Conservation (phyloP, 2,113 vertebrate genomes). For the Columba janthina region DNA sequence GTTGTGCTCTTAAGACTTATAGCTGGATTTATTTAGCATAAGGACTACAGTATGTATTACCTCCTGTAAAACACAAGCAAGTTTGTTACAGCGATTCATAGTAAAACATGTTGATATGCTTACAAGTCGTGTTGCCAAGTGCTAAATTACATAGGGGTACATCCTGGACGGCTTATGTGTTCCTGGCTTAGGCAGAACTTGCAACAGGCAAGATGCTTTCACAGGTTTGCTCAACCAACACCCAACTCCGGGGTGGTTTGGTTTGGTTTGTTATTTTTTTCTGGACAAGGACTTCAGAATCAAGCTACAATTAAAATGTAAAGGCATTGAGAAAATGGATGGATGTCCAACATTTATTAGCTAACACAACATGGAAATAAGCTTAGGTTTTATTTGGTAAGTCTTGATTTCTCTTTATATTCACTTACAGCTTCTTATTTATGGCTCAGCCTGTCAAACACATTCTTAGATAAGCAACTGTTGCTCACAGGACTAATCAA, state of each 20-base stretch:
- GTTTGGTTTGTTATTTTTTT: not conserved
- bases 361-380: not conserved
- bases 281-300: not conserved
- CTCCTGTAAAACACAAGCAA: not conserved
- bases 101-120: not conserved
- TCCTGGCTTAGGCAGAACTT: not conserved
- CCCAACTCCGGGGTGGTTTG: not conserved
- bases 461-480: constrained; percentile 51
- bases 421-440: constrained; percentile 37
- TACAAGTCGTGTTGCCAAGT: not conserved
- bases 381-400: constrained; percentile 8
- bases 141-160: not conserved
- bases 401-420: constrained; percentile 21
- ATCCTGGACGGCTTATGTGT: not conserved
- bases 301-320: not conserved
- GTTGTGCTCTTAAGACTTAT: not conserved
- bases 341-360: not conserved
- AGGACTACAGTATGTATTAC: not conserved
- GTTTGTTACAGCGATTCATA: not conserved
- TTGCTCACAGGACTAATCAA: constrained; percentile 49
- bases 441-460: constrained; percentile 54
- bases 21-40: constrained; percentile 17
- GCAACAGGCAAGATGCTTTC: not conserved
- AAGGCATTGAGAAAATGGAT: not conserved
- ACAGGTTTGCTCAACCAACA: not conserved